phyloP scores from a whole-genome alignment of 1,140 invertebrate species.

The Lineus longissimus region DNA sequence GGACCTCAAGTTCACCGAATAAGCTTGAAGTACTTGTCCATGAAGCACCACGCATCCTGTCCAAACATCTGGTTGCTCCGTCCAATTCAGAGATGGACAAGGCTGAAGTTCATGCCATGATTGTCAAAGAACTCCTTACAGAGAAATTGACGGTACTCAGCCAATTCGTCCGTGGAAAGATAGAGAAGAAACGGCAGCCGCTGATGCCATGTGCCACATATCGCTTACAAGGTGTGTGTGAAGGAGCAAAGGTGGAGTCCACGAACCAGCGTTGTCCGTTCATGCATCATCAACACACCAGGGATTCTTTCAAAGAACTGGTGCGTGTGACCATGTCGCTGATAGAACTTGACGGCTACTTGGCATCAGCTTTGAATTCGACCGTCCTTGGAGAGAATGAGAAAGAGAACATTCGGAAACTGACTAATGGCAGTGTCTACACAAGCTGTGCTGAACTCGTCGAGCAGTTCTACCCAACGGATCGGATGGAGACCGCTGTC shows the following conservation, averaged over 20 bases:
- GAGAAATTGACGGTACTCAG: constrained; percentile 18
- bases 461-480: constrained; percentile 17
- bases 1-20: no score
- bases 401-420: constrained; percentile 7
- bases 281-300: constrained; percentile 16
- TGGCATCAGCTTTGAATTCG: constrained; percentile 11
- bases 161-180: not conserved
- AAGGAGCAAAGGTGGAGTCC: not conserved
- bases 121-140: constrained; percentile 17
- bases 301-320: constrained; percentile 13
- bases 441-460: not conserved
- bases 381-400: constrained; percentile 3
- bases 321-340: constrained; percentile 12
- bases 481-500: constrained; percentile 19
- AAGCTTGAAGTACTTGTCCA: no score
- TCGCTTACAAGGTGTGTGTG: constrained; percentile 9
- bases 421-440: not conserved
- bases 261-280: constrained; percentile 14
- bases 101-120: constrained; percentile 11
- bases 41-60: no score
- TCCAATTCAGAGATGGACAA: constrained; percentile 16
- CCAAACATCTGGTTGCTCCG: no score
- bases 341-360: constrained; percentile 14
- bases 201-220: constrained; percentile 19
- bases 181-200: constrained; percentile 11